Conservation (phyloP, 2,113 vertebrate species). For the Odocoileus virginianus region DNA sequence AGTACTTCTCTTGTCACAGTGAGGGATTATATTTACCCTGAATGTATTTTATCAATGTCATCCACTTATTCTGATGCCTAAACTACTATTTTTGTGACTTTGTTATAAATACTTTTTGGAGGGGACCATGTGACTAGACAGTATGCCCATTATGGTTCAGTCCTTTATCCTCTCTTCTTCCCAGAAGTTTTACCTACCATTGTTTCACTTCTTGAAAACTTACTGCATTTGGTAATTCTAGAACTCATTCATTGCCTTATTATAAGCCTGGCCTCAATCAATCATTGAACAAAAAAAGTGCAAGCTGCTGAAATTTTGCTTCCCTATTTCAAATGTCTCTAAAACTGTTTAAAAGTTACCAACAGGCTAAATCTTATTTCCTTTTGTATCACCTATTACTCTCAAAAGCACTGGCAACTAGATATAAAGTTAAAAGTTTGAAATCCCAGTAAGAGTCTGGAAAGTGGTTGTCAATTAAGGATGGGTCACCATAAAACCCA, state of each 20-base stretch:
- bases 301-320: constrained; percentile 3
- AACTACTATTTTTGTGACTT: neutral
- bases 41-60: constrained; percentile 24
- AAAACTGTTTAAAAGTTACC: neutral
- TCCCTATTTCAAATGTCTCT: neutral
- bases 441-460: neutral
- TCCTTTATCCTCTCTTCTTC: neutral
- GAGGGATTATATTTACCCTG: neutral
- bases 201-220: neutral
- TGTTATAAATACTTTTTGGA: constrained; percentile 19
- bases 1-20: neutral
- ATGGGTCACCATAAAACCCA: neutral
- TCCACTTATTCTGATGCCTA: neutral
- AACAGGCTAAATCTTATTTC: neutral
- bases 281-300: constrained; percentile 2
- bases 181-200: neutral
- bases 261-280: constrained; percentile 1
- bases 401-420: neutral
- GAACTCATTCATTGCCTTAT: constrained; percentile 6
- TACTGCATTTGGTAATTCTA: neutral
- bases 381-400: neutral
- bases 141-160: neutral
- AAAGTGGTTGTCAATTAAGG: neutral
- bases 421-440: neutral
- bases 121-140: neutral